Evolutionary conservation across 2,113 vertebrate species (phyloP), one percentile per base, ranked within the genome.

Genomic region (Marmota monax): DNA sequence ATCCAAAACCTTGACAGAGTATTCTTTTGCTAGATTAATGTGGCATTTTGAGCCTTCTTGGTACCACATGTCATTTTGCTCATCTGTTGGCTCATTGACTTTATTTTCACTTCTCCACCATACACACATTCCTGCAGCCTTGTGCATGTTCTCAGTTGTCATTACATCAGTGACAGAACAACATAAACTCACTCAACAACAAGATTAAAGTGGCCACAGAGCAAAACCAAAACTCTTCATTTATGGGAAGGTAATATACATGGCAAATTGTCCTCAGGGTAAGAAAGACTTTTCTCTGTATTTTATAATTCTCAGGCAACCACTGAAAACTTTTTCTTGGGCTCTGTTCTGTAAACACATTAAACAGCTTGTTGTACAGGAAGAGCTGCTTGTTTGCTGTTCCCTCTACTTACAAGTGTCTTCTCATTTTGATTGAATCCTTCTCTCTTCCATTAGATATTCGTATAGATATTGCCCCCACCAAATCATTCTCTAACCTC

Each of bases 401-500:
- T 51, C 22, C 2, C 4, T 74, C 0, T 74, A 16, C 16, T 3
- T 17, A 9, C 18, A 20, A 76, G 6, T 3, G 1, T n/a, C 29
- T 83, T 58, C 13, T 82, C 10, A 5, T 77, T 80, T 87, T 53
- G 42, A 42, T 45, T 80, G n/a, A 63, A 70, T 25, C 8, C 2
- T 37, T n/a, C n/a, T 51, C n/a, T 51, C n/a, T 91, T 87, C 27
- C 7, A 45, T 83, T 23, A 37, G 10, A 34, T 69, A 77, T 67
- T 34, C 12, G 3, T 16, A 74, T 34, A 67, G 23, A 86, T 53
- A 27, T 2, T 14, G 2, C 12, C 4, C 48, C 45, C 17, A 51
- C 3, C 7, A 63, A 72, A 12, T 58, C 61, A 51, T 18, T 58
- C 20, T 69, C 6, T 42, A 32, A 37, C 0, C 16, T 94, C 22